Conservation (phyloP, 2,888 invertebrate genomes). For the Cheilosia scutellata region DNA sequence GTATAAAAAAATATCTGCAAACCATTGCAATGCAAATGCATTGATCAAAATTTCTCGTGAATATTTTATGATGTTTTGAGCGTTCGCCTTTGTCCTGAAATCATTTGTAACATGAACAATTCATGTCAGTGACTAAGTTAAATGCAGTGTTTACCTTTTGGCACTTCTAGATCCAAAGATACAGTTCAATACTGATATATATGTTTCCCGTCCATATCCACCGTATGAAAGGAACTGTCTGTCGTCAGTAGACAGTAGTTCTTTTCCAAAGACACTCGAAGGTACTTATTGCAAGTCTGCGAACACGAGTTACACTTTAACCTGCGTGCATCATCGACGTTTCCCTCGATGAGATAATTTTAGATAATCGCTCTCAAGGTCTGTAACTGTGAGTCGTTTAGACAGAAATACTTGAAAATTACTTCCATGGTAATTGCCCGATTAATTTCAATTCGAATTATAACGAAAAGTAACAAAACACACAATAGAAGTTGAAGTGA, state of each 20-base stretch:
- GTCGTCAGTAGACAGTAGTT: slow-evolving; percentile 9
- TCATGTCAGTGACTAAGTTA: slow-evolving; percentile 34
- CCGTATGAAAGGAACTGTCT: background rate
- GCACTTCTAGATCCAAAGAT: slow-evolving; percentile 40
- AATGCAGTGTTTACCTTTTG: slow-evolving; percentile 59
- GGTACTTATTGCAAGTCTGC: background rate
- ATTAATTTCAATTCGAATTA: slow-evolving; percentile 58
- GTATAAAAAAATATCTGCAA: slow-evolving; percentile 18
- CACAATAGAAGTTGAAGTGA: slow-evolving; percentile 27
- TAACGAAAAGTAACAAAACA: slow-evolving; percentile 27
- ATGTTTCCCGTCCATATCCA: background rate
- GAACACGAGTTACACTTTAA: slow-evolving; percentile 1
- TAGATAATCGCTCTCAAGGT: slow-evolving; percentile 55
- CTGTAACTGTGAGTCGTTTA: slow-evolving; percentile 32
- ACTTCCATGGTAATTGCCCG: slow-evolving; percentile 56
- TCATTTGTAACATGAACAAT: slow-evolving; percentile 42
- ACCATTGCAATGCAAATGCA: slow-evolving; percentile 24
- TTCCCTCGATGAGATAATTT: slow-evolving; percentile 59
- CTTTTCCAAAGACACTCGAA: slow-evolving; percentile 33
- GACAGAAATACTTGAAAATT: slow-evolving; percentile 64
- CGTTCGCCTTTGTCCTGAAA: slow-evolving; percentile 14
- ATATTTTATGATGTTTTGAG: slow-evolving; percentile 69
- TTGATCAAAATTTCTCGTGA: slow-evolving; percentile 28
- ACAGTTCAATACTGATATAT: slow-evolving; percentile 3
- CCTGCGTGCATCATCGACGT: slow-evolving; percentile 51